Base-by-base conservation (phyloP, 53 echinoderm and acorn worm species). In the Paelopatides confundens region DNA sequence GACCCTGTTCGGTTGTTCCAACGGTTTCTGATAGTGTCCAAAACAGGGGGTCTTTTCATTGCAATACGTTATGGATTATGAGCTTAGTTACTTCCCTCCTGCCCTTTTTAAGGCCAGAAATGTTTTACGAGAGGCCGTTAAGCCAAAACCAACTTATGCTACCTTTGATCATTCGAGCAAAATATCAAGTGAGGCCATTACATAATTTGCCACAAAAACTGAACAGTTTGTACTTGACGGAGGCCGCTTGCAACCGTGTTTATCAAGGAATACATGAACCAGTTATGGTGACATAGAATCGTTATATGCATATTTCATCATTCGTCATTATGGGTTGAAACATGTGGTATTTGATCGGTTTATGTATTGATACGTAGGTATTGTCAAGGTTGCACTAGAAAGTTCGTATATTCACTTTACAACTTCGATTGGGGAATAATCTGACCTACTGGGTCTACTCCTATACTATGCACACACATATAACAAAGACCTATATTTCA, bases 1-100 rank as follows among this genome's bases (percentile, higher is more conserved):
- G 87, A 87, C 36, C 62, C 76, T 77, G 39, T 3, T 53, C 63
- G 33, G 2, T 37, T 88, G 31, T 88, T 88, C 47, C 88, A 88
- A 40, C 62, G 33, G 28, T 43, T 89, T 32, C 31, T 66, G 35
- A 48, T 81, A 13, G 53, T 63, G 69, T 48, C 69, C 66, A 66
- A 18, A 12, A 53, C 90, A 37, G 85, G 85, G 39, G 69, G 54
- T 4, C 63, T 54, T 17, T n/a, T 70, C 74, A 34, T 36, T 90
- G 62, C 10, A 82, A 66, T 62, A 90, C 1, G 71, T 54, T 31
- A 69, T 85, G 85, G 74, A 34, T n/a, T 85, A 85, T 28, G 24
- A 63, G 10, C 13, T 63, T 5, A 63, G 63, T 11, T 24, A 4
- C 23, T 63, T 5, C 63, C 43, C 26, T 28, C 43, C 37, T 39